phyloP scores from a whole-genome alignment of 2,797 vertebrate genomes.

The Sardinella longiceps region DNA sequence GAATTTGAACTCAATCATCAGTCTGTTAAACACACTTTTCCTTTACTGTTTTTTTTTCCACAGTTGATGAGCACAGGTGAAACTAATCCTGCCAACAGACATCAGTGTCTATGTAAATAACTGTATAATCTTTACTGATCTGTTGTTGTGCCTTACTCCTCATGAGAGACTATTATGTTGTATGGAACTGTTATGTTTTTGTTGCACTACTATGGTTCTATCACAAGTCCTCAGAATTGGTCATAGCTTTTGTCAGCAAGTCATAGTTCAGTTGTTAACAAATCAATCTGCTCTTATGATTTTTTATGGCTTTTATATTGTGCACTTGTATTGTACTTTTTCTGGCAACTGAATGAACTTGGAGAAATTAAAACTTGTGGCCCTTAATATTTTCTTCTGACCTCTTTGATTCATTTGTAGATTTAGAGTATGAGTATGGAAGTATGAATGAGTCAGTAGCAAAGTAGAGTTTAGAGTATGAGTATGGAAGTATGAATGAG shows the following conservation, averaged over 20 bases:
- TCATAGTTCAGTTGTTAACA: not conserved
- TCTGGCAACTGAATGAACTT: not conserved
- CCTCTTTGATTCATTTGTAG: not conserved
- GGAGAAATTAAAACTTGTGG: not conserved
- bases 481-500: not conserved
- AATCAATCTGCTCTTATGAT: not conserved
- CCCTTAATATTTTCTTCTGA: not conserved
- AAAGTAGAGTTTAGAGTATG: not conserved
- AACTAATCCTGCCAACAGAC: conserved; percentile 6
- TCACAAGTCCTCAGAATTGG: not conserved
- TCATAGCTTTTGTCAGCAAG: not conserved
- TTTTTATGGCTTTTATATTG: not conserved
- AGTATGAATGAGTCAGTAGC: not conserved
- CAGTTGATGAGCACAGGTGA: conserved; percentile 54
- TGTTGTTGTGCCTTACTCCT: not conserved
- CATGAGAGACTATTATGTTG: conserved; percentile 1
- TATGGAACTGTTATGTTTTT: not conserved
- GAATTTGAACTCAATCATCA: no score
- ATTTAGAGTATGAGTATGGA: not conserved
- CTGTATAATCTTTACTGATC: not conserved
- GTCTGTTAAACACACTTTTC: not conserved
- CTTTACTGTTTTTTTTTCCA: conserved; percentile 34
- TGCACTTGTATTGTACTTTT: not conserved
- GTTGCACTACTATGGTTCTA: conserved; percentile 2
- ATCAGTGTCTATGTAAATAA: not conserved